Evolutionary conservation across 2,888 invertebrate genomes (phyloP).

Genomic region (Halocaridina rubra): DNA sequence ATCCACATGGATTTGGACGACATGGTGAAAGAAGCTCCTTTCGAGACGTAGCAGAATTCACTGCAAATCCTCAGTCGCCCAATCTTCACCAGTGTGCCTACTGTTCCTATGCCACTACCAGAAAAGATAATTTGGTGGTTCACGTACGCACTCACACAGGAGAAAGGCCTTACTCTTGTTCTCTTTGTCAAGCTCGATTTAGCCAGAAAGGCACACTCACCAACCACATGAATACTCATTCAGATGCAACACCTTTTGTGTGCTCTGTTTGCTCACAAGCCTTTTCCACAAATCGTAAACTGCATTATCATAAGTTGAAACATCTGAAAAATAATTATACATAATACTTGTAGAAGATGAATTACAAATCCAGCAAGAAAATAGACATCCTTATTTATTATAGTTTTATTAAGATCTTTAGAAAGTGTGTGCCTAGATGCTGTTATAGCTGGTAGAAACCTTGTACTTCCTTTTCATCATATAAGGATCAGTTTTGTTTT

Average conservation of each 20-base stretch:
- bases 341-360: too few relatives aligned
- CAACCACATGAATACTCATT: constrained; percentile 58
- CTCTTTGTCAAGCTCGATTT: constrained; percentile 38
- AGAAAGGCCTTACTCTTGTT: constrained; percentile 39
- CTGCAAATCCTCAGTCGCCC: background rate
- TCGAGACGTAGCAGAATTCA: background rate
- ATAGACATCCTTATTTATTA: too few relatives aligned
- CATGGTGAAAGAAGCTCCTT: too few relatives aligned
- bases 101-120: constrained; percentile 44
- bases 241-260: constrained; percentile 54
- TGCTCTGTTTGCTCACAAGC: constrained; percentile 49
- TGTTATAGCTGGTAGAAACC: too few relatives aligned
- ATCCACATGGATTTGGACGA: too few relatives aligned
- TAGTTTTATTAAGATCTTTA: too few relatives aligned
- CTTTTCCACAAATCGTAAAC: constrained; percentile 37
- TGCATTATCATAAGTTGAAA: constrained; percentile 34
- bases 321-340: too few relatives aligned
- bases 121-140: constrained; percentile 48
- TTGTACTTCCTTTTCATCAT: too few relatives aligned
- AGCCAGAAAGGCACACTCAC: constrained; percentile 49
- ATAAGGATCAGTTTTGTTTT: too few relatives aligned
- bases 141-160: constrained; percentile 52
- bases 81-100: constrained; percentile 46
- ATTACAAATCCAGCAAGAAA: too few relatives aligned
- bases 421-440: too few relatives aligned